Base-by-base conservation (phyloP, 2,888 invertebrate genomes). In the Phorcus lineatus region DNA sequence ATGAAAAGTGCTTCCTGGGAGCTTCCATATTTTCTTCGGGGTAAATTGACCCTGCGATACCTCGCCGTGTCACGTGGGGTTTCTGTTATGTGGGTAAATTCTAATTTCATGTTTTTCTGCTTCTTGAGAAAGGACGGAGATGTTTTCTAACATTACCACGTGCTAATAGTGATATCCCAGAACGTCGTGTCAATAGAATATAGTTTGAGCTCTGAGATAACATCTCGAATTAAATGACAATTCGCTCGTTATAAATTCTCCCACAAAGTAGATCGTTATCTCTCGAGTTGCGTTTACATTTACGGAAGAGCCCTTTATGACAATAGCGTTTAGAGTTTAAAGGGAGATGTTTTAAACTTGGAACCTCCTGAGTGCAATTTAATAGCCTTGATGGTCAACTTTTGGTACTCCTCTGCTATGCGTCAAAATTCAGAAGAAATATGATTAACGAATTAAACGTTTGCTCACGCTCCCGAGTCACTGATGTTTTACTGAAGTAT, bases 181-280 rank as follows among this genome's bases (percentile, higher is more conserved):
- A 17, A 36, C 40, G 36, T 19, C 31, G 70, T 70, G 70, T 40
- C 28, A 70, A 70, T 70, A 70, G 31, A 17, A 28, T 13, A 13
- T 28, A 70, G 19, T 70, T 36, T 13, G n/a, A 36, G 36, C 13
- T 36, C 6, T 31, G 16, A 40, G 70, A 70, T 70, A 70, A 70
- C 70, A 70, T 70, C 70, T 70, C 16, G 40, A 19, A 36, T 70
- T 28, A 70, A 70, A 70, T 70, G 70, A 70, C 70, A 70, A 70
- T 70, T 36, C 70, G 19, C 19, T 70, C 36, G 19, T 31, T 36
- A 70, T 70, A 70, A 70, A 70, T 36, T 70, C 40, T 40, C 16
- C 13, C 28, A 31, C 31, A 70, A 40, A 36, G 28, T 11, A 70
- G 70, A 70, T 28, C 40, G 19, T 31, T 70, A 70, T 40, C 28